Evolutionary conservation across 2,888 invertebrate species (phyloP), one percentile per base, ranked within the genome.

Genomic region (Pseudococcus longispinus): DNA sequence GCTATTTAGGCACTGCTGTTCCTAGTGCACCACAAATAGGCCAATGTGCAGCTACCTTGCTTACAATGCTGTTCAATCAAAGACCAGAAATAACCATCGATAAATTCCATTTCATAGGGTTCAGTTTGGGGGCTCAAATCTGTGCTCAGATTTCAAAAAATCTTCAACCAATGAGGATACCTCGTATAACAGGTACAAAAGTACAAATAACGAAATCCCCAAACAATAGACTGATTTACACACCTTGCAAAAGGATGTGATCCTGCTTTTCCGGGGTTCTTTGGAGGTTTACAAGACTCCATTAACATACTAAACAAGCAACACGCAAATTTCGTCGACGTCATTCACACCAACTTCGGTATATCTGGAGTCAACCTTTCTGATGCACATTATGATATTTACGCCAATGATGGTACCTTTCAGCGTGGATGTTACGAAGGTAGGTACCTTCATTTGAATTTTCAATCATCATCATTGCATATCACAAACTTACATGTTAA

Each of bases 71-170:
- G 82, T 91, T 93, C 15, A 89, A 90, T 80, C 26, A 84, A 11
- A 87, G 88, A 0, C 89, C 90, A 0, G 91, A 93, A 55, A 88
- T 90, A 0, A 65, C 70, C 8, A 89, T 93, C n/a, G 89, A 91
- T 0, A 89, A 89, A 83, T 91, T 94, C 83, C 94, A 94, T 89
- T 89, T 94, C 0, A 92, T 94, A 80, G 94, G 94, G 0, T 94
- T 94, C 89, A 94, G 94, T 89, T 91, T 94, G 18, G 94, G 94
- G 0, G 93, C 92, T 0, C 94, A 94, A 88, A 91, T 91, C 0
- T 92, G 93, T 0, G 94, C 94, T 0, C 92, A 90, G 85, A 90
- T 92, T 0, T 91, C 92, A 3, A 91, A 92, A 88, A 91, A 91
- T 89, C 83, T 93, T 0, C 37, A 91, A 90, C 29, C 90, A 89